Evolutionary conservation across 2,888 invertebrate genomes (phyloP).

Genomic region (Octonoba sinensis): DNA sequence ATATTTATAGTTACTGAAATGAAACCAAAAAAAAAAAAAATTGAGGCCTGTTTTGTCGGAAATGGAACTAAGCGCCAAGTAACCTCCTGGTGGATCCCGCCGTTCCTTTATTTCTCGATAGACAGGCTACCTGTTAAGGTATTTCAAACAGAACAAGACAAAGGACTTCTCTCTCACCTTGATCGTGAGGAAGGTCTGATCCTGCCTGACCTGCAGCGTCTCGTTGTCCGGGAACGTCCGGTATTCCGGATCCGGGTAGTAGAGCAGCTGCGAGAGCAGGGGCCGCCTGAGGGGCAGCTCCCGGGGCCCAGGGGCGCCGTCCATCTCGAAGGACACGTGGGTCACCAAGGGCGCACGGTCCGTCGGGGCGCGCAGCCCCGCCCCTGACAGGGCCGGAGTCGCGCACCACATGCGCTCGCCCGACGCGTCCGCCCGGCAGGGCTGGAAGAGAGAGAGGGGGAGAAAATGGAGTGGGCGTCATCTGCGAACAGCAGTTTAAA

Average conservation of each 20-base stretch:
- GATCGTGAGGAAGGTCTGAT: slow-evolving; percentile 67
- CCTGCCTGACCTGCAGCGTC: slow-evolving; percentile 66
- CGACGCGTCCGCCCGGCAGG: slow-evolving; percentile 30
- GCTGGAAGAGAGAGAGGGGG: slow-evolving; percentile 11
- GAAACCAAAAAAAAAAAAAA: too few species aligned
- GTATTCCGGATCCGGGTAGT: slow-evolving; percentile 70
- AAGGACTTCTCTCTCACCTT: slow-evolving; percentile 36
- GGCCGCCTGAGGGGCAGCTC: slow-evolving; percentile 64
- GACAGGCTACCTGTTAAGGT: too few species aligned
- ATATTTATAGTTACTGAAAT: too few species aligned
- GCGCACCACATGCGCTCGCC: slow-evolving; percentile 68
- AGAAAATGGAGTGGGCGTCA: background rate
- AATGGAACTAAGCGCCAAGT: too few species aligned
- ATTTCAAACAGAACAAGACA: background rate
- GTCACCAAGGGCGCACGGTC: slow-evolving; percentile 66
- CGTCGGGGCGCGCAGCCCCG: slow-evolving; percentile 60
- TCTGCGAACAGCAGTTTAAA: too few species aligned
- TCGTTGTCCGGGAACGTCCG: slow-evolving; percentile 65
- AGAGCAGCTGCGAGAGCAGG: slow-evolving; percentile 67
- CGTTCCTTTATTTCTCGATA: too few species aligned
- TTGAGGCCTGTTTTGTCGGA: too few species aligned
- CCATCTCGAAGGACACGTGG: slow-evolving; percentile 69
- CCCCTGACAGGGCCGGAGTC: slow-evolving; percentile 64
- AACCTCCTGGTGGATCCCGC: too few species aligned
- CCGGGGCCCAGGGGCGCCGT: slow-evolving; percentile 68